A percentile compares a stretch with the other conserved stretches of the same genome.
phyloP scores from a whole-genome alignment of 2,113 vertebrate genomes.

The Dicerorhinus sumatrensis region DNA sequence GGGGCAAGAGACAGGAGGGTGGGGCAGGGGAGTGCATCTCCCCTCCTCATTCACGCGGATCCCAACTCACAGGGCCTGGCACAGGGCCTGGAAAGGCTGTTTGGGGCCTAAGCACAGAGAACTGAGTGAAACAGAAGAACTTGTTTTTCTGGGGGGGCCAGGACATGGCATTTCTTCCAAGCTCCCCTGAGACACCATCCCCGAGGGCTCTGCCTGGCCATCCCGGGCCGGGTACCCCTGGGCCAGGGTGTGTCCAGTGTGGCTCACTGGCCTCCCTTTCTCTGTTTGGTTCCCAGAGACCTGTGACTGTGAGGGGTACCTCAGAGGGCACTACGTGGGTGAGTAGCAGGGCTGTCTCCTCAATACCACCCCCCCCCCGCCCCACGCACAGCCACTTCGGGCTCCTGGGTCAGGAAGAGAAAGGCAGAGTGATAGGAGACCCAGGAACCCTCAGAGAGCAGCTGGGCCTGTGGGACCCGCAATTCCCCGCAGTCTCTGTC shows the following conservation, averaged over 20 bases:
- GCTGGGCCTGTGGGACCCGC: background rate
- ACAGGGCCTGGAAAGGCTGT: background rate
- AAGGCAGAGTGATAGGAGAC: background rate
- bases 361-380: too few relatives aligned
- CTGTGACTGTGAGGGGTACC: conserved; percentile 92
- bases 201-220: background rate
- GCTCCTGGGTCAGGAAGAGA: background rate
- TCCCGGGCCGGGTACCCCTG: background rate
- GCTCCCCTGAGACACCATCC: background rate
- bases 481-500: background rate
- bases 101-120: background rate
- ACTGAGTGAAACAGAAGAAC: background rate
- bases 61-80: background rate
- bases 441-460: background rate
- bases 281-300: conserved; percentile 89
- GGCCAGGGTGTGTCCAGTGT: background rate
- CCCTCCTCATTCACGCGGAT: background rate
- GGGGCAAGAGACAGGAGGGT: background rate
- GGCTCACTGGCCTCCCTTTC: background rate
- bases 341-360: conserved; percentile 81
- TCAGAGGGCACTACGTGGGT: conserved; percentile 95
- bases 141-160: background rate
- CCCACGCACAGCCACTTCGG: rapidly evolving
- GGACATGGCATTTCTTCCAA: background rate
- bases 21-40: background rate